Evolutionary conservation across 2,113 vertebrate genomes (phyloP), one percentile per base, ranked within the genome.

Genomic region (Alligator sinensis): DNA sequence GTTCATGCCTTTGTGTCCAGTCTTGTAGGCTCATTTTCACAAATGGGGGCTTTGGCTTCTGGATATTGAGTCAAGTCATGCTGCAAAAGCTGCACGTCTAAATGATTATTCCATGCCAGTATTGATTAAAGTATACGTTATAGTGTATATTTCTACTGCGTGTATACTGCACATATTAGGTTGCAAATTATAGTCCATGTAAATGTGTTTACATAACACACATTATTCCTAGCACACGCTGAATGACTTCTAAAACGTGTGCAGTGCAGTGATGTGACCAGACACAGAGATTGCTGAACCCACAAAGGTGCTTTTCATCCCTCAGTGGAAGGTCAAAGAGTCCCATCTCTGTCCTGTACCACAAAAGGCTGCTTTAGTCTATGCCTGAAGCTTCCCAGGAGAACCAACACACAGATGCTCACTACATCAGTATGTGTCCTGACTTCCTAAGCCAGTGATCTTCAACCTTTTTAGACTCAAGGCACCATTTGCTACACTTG

Each of bases 41-140:
- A 94, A 95, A 93, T 80, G 94, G 87, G 92, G 82, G 84, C 59
- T 70, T 75, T 92, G 80, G 82, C 80, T 89, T 86, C 34, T 72
- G 92, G 78, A 84, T 74, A 93, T 88, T 91, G 87, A 89, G 59
- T 91, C 83, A 0, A 3, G 81, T 55, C 55, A 22, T 0, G 6
- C 61, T 91, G 87, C 61, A 80, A 77, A 94, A 95, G 83, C 0
- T 2, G 27, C 16, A 27, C 2, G 9, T 63, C 28, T 18, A 58
- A 54, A 28, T 30, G n/a, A 21, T 4, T 21, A 82, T 59, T 84
- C 63, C 17, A 16, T 0, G 15, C 54, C 38, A 88, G 24, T 3
- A 28, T 18, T 22, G 82, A 75, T 92, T 64, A 47, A 92, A 94
- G 85, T 19, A 89, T 2, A 21, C 59, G 7, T 75, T n/a, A 74